phyloP scores from a whole-genome alignment of 2,797 vertebrate genomes.

The Premnoplex brunnescens region DNA sequence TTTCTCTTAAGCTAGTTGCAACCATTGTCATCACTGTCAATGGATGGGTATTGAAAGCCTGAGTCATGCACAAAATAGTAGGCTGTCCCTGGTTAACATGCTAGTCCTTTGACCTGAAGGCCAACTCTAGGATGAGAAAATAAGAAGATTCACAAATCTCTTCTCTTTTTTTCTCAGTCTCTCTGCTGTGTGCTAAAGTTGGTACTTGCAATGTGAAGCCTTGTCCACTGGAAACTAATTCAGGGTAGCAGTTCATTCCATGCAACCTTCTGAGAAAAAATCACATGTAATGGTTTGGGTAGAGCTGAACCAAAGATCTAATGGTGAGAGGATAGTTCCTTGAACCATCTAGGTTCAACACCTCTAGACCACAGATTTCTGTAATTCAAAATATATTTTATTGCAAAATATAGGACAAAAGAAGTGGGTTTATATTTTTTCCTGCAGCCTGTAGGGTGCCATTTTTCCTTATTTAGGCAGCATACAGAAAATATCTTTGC shows the following conservation, averaged over 20 bases:
- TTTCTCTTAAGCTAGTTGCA: not conserved
- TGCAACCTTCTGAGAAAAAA: not conserved
- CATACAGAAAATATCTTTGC: not conserved
- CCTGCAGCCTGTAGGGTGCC: not conserved
- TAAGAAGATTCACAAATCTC: not conserved
- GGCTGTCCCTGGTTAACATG: not conserved
- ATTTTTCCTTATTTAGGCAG: not conserved
- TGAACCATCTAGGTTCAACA: not conserved
- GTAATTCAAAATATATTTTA: not conserved
- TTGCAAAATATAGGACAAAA: not conserved
- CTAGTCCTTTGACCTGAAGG: not conserved
- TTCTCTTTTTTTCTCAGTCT: not conserved
- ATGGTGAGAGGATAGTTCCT: not conserved
- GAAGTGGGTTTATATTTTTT: not conserved
- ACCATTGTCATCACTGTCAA: not conserved
- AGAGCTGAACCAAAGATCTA: not conserved
- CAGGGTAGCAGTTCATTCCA: not conserved
- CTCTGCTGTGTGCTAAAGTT: not conserved
- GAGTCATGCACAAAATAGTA: not conserved
- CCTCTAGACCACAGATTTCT: not conserved
- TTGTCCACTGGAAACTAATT: not conserved
- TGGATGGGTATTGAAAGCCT: not conserved
- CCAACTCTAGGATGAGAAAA: not conserved
- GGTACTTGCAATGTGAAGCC: not conserved
- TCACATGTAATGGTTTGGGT: not conserved